Evolutionary conservation across 2,113 vertebrate genomes (phyloP).

Genomic region (Ochotona curzoniae): DNA sequence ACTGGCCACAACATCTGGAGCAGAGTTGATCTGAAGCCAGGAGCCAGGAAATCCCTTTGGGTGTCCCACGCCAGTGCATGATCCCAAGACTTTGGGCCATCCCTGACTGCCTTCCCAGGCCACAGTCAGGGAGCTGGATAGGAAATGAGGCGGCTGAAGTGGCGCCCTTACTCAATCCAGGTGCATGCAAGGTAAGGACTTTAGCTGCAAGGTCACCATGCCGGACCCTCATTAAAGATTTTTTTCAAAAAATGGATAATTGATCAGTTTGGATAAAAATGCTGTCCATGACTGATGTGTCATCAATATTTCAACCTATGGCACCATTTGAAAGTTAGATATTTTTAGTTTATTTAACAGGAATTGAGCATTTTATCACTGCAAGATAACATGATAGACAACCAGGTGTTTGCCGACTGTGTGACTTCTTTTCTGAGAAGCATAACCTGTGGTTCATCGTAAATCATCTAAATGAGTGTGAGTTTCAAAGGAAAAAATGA

Average conservation of each 20-base stretch:
- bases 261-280: not conserved
- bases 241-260: not conserved
- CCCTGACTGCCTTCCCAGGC: no score
- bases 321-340: not conserved
- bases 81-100: no score
- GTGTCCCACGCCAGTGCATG: no score
- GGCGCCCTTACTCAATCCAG: no score
- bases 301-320: not conserved
- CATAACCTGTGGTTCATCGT: not conserved
- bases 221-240: no score
- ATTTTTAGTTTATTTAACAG: not conserved
- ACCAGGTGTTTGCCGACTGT: not conserved
- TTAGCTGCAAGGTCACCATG: no score
- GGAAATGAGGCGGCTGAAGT: no score
- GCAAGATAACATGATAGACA: not conserved
- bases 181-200: no score
- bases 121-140: no score
- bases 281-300: not conserved
- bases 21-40: no score
- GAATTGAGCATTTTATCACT: not conserved
- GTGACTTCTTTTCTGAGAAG: not conserved
- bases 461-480: not conserved
- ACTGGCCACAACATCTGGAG: no score
- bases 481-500: slow-evolving; percentile 2
- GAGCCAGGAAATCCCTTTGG: no score